Base-by-base conservation (phyloP, 2,113 vertebrate genomes). In the Redunca redunca region DNA sequence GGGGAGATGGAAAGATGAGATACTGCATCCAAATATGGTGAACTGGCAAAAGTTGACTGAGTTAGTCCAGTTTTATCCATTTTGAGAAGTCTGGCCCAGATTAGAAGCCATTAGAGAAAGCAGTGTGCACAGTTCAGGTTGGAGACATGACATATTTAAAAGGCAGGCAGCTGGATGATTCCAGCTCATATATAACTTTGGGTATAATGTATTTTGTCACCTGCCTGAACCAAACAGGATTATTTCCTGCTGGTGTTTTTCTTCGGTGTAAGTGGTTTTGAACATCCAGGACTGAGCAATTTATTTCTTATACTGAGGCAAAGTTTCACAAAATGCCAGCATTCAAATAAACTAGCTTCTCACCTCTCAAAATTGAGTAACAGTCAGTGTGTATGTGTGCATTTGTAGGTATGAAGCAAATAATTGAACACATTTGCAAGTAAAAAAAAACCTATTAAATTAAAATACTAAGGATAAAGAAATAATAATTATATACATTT, bases 181-280 rank as follows among this genome's bases (percentile, higher is more conserved):
- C 12, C 46, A 86, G 58, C 19, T 95, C 88, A 84, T 89, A 43
- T 64, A 83, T 96, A 92, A 64, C 74, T 88, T 91, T 92, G 52
- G n/a, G 23, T 87, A 58, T 96, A 91, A 95, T 95, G 94, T 85
- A 95, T 97, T 94, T 78, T 96, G 89, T 96, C 90, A 95, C 64
- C 60, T 90, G 13, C 46, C 81, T 64, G 55, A 94, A 55, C 53
- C 93, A 92, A 67, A 92, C 23, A 82, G 71, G 81, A 81, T 93
- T 88, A 48, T 28, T 96, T 98, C 80, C 83, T 95, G 80, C 43
- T 91, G 12, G 43, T 96, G 25, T 77, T 93, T 94, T 96, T 94
- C 50, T 90, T 89, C 23, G 17, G 40, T 81, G 33, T 93, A 89
- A 92, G 77, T 97, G 92, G 53, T 92, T 95, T 96, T 91, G 64